Base-by-base conservation (phyloP, 2,888 invertebrate species). In the Phyllotreta striolata region DNA sequence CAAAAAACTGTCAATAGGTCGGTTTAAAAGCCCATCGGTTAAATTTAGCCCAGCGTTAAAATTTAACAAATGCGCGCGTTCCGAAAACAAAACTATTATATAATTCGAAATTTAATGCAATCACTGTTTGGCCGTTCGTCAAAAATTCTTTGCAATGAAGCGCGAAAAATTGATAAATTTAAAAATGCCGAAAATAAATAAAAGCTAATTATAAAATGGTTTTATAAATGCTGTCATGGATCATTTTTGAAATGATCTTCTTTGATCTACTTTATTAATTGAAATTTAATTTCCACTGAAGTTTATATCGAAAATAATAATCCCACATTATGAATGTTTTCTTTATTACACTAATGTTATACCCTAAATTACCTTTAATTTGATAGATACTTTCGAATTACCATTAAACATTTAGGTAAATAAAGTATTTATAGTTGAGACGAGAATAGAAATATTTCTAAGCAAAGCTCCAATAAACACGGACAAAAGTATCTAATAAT, bases 101-200 rank as follows among this genome's bases (percentile, higher is more conserved):
- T 6, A n/a, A 44, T n/a, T 12, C 44, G 14, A 44, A 44, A 44
- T 44, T 44, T 44, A 44, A 44, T 44, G 44, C 44, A 44, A 44
- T 44, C 44, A 24, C 24, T 24, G 44, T n/a, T 44, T 44, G 44
- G 44, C 44, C 7, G 10, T 7, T 44, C 14, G 44, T 44, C 44
- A 44, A 44, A 44, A 44, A 44, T 44, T n/a, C 24, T 44, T 44
- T 12, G 14, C 44, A 10, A 10, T 44, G 44, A 44, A 44, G 7
- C 14, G 44, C 14, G 14, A 44, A 44, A 44, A 44, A 44, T 44
- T 44, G 7, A 10, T 44, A 44, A 44, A 44, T 44, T 44, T 44
- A 44, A 44, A 44, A n/a, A 44, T 44, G 14, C 14, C 44, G 44
- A 44, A n/a, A 10, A 44, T 24, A 44, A 44, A 44, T 12, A 44